Base-by-base conservation (phyloP, 2,888 invertebrate species). In the Sipha maydis region DNA sequence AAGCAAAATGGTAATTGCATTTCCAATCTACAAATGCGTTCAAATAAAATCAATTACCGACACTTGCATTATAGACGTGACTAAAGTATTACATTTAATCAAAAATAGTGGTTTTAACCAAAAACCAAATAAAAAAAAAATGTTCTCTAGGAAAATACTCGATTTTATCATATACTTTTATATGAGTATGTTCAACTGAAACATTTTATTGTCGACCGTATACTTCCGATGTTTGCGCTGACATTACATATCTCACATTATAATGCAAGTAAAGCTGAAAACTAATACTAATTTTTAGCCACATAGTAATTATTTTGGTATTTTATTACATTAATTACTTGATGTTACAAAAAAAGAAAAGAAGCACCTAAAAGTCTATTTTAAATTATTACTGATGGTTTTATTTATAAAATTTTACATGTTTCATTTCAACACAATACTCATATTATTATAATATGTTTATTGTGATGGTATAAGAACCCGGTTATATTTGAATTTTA, bases 81-180 rank as follows among this genome's bases (percentile, higher is more conserved):
- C 79, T 34, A 79, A 79, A 61, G 34, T 79, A 56, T 61, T 79
- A 38, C 56, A 17, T 2, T 34, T 21, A 19, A 1, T 4, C 34
- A 48, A 79, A 79, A 79, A 56, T 34, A 79, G 61, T 9, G 61
- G 79, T 79, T 61, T 79, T n/a, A n/a, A 38, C 61, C 61, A 34
- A 79, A 78, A 56, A 79, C 54, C 11, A 61, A 79, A 79, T 34
- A 79, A 79, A 79, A 79, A 34, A 3, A 21, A 1, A 5, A 21
- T 21, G 61, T 73, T 1, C 34, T 73, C 28, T 34, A 19, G 34
- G 73, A 69, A 69, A 69, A 69, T 69, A 25, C 69, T 69, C 28
- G n/a, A 25, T 69, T n/a, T 69, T 9, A 69, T 69, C 28, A 31
- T 56, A n/a, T 31, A 61, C 79, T 56, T 79, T 79, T 34, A 41